Conservation (phyloP, 2,797 vertebrate species). For the Notamacropus eugenii region DNA sequence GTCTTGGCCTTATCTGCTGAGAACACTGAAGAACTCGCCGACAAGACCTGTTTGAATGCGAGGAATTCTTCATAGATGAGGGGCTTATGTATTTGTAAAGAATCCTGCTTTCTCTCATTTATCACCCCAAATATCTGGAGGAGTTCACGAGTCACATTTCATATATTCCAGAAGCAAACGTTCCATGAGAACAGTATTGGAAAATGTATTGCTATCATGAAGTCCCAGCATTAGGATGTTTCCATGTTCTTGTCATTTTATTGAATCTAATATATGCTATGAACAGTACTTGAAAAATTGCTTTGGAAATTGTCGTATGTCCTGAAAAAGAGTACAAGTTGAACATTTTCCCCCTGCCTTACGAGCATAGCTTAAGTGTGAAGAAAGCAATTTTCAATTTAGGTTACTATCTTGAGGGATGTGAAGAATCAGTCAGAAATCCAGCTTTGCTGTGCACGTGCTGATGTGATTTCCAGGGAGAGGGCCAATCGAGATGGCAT, state of each 20-base stretch:
- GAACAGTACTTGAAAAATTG: constrained; percentile 11
- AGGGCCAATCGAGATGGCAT: neutral
- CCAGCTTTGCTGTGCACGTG: neutral
- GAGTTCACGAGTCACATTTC: neutral
- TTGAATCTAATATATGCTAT: constrained; percentile 11
- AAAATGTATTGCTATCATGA: neutral
- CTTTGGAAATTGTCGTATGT: constrained; percentile 1
- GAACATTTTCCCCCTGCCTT: constrained; percentile 5
- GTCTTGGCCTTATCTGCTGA: neutral
- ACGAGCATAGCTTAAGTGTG: constrained; percentile 1
- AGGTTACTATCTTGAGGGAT: constrained; percentile 20
- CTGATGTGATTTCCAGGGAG: constrained; percentile 45
- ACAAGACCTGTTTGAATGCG: neutral
- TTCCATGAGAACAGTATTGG: neutral
- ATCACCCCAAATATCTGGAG: neutral
- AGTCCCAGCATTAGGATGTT: constrained; percentile 19
- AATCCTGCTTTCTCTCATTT: neutral
- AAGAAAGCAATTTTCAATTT: constrained; percentile 13
- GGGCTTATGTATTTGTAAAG: constrained; percentile 3
- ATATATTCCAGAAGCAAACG: neutral
- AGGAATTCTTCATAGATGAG: constrained; percentile 10
- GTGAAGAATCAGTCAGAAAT: neutral
- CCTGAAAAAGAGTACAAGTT: constrained; percentile 29
- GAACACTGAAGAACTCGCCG: neutral
- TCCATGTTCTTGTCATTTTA: constrained; percentile 6